Evolutionary conservation across 2,113 vertebrate species (phyloP), one percentile per base, ranked within the genome.

Genomic region (Bubo bubo): DNA sequence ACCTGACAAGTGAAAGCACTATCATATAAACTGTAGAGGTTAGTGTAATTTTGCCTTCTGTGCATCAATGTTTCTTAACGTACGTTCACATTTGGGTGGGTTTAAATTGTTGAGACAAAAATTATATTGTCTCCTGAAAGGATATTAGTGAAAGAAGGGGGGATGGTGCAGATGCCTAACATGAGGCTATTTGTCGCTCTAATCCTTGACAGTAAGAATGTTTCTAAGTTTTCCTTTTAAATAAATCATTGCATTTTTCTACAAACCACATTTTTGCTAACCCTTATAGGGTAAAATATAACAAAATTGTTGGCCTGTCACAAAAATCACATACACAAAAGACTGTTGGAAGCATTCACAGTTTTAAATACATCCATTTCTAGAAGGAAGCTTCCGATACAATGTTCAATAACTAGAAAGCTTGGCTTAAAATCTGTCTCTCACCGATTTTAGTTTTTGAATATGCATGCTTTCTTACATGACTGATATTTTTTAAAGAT

Each of bases 281-380:
- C 34, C 6, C 5, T 76, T 52, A 35, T 7, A 81, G 62, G 21
- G 60, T 6, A 76, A 93, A 89, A 92, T 53, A 73, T 28, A 84
- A 82, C 20, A 73, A 87, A 89, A 93, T 49, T 59, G 22, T 93
- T 90, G 60, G 23, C 86, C 89, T 90, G 37, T 88, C 81, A 85
- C 20, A 62, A 88, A 87, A 96, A 84, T 88, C 52, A 53, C 63
- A 17, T 71, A 50, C 67, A 88, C 50, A 87, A 90, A 96, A 94
- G 37, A 32, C 30, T 75, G 41, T 63, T 79, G 28, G 21, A 94
- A 90, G 7, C 24, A 90, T 86, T 94, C 79, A n/a, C 0, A 0
- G 14, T 28, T 93, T 84, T 86, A 75, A 83, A 92, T 53, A 91
- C 4, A 77, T 6, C 10, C 14, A 37, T 86, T 93, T 96, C 56